Evolutionary conservation across 2,797 vertebrate species (phyloP).

Genomic region (Anas bernieri): DNA sequence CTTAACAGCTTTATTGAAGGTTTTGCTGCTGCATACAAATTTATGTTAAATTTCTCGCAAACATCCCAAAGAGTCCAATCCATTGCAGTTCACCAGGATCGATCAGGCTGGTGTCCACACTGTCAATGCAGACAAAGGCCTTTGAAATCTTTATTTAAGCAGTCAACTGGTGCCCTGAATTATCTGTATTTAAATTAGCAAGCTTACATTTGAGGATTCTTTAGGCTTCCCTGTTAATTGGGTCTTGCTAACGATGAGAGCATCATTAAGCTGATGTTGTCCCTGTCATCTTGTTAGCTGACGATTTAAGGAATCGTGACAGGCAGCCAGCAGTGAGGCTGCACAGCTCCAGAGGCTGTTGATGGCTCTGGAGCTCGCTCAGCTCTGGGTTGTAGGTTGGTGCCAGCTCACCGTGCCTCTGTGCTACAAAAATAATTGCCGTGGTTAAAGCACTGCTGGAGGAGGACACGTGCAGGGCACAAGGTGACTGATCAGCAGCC

Average conservation of each 20-base stretch:
- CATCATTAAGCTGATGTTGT: neutral
- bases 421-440: neutral
- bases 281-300: slow-evolving; percentile 59
- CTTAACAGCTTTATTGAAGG: neutral
- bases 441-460: neutral
- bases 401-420: slow-evolving; percentile 5
- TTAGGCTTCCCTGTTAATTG: slow-evolving; percentile 55
- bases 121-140: neutral
- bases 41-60: neutral
- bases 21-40: neutral
- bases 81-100: neutral
- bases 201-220: slow-evolving; percentile 29
- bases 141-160: slow-evolving; percentile 12
- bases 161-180: slow-evolving; percentile 1
- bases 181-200: slow-evolving; percentile 55
- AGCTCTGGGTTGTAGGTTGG: neutral
- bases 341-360: slow-evolving; percentile 38
- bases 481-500: neutral
- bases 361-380: slow-evolving; percentile 15
- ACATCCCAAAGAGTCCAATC: neutral
- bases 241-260: slow-evolving; percentile 24
- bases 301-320: slow-evolving; percentile 44
- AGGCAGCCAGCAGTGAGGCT: slow-evolving; percentile 35
- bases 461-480: accelerated
- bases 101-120: neutral